Evolutionary conservation across 1,140 invertebrate genomes (phyloP).

Genomic region (Triops longicaudatus): DNA sequence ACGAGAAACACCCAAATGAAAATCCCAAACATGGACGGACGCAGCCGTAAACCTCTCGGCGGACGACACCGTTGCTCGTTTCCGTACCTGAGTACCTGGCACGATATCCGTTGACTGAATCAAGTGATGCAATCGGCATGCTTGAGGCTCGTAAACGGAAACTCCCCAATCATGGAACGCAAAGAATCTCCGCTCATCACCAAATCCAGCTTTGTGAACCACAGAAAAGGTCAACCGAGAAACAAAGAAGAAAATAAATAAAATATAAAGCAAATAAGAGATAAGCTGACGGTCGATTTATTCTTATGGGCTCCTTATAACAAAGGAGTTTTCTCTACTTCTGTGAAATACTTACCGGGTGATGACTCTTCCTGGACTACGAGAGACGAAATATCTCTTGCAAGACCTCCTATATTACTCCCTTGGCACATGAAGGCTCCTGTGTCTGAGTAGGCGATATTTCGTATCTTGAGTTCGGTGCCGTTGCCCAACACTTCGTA

Average conservation of each 20-base stretch:
- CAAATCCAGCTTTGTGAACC: conserved; percentile 4
- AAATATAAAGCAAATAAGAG: background rate
- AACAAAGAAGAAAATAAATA: conserved; percentile 21
- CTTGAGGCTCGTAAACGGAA: conserved; percentile 63
- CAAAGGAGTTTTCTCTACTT: background rate
- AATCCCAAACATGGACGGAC: background rate
- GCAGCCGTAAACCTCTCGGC: background rate
- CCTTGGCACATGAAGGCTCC: conserved; percentile 71
- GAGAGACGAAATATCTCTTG: conserved; percentile 59
- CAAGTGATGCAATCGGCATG: conserved; percentile 61
- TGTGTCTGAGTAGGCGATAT: conserved; percentile 61
- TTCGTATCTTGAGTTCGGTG: conserved; percentile 54
- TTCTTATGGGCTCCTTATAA: background rate
- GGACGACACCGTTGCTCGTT: background rate
- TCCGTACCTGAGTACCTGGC: conserved; percentile 56
- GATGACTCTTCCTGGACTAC: conserved; percentile 60
- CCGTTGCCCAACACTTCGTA: conserved; percentile 61
- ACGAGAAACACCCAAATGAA: conserved; percentile 23
- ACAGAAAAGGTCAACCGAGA: background rate
- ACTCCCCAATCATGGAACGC: conserved; percentile 70
- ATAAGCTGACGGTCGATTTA: background rate
- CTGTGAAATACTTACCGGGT: conserved; percentile 44
- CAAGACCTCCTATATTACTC: conserved; percentile 57
- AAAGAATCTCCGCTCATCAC: conserved; percentile 49
- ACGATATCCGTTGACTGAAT: conserved; percentile 65